Base-by-base conservation (phyloP, 1,140 invertebrate species). In the Conus betulinus region DNA sequence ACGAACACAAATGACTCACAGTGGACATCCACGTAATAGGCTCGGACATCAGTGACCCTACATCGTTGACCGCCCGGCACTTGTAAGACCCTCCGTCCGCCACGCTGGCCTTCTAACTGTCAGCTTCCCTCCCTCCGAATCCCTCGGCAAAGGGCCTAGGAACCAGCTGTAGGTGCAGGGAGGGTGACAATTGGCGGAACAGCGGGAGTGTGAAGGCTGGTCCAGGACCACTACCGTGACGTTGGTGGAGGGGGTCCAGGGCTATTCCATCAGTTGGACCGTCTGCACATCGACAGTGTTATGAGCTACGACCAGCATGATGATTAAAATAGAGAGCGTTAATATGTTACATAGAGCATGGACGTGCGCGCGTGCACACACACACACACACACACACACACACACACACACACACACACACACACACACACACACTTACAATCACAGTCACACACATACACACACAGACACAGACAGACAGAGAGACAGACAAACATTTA, bases 131-230 rank as follows among this genome's bases (percentile, higher is more conserved):
- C 85, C 85, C 85, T 23, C 85, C 71, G 85, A 84, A n/a, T 27
- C 27, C 67, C 20, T 20, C n/a, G 71, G 23, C 53, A 53, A 52
- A 7, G 51, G 55, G 20, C 82, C 81, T 25, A n/a, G 67, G 71
- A 67, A 84, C 81, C 87, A 88, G 4, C 13, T n/a, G 81, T 88
- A 88, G n/a, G 10, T 27, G 51, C 87, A 88, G 57, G 78, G 79
- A 88, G 87, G 87, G 81, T 63, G n/a, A 51, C 87, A 88, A 79
- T 81, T 81, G 87, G 87, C 87, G 55, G 87, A 88, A 88, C 87
- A 88, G 53, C 87, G 78, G 78, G n/a, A 88, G 39, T 5, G 52
- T 52, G 87, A 83, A n/a, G 81, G 55, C 17, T 71, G 81, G 39
- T 51, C 87, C 53, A 51, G 10, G 5, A 55, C 81, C 39, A 79